These are phyloP conservation scores for Hemistola chrysoprasaria DNA, from an alignment of 2,888 invertebrate species.

Conservation along the genomic window DNA sequence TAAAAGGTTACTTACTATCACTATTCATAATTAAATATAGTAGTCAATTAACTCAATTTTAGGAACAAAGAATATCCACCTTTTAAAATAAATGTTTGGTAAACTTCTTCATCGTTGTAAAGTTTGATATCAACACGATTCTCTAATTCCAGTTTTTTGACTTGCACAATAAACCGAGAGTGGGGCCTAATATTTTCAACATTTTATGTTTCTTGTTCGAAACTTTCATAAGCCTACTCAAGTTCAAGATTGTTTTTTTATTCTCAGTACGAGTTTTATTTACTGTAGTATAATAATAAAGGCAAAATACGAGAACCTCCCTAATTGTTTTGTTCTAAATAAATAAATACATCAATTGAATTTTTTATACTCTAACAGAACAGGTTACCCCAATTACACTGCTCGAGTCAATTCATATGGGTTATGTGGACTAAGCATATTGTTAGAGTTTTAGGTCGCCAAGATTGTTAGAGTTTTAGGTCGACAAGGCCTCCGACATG, in stretches of 20 bases:
- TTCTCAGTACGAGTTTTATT: slow-evolving; percentile 24
- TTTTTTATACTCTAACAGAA: slow-evolving; percentile 22
- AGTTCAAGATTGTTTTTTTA: slow-evolving; percentile 41
- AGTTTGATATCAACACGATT: slow-evolving; percentile 49
- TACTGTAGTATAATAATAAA: too few species aligned
- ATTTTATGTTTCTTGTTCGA: slow-evolving; percentile 51
- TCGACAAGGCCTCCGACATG: too few species aligned
- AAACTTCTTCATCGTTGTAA: slow-evolving; percentile 40
- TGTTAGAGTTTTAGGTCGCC: too few species aligned
- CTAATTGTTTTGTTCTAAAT: too few species aligned
- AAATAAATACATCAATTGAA: too few species aligned
- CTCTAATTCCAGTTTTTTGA: slow-evolving; percentile 52
- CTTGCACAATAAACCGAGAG: slow-evolving; percentile 50
- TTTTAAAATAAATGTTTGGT: slow-evolving; percentile 31
- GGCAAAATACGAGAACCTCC: too few species aligned
- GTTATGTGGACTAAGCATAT: too few species aligned
- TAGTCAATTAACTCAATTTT: slow-evolving; percentile 18
- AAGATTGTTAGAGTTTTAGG: too few species aligned
- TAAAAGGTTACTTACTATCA: slow-evolving; percentile 13
- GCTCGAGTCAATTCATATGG: too few species aligned
- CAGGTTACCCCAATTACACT: too few species aligned
- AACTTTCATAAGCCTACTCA: slow-evolving; percentile 38
- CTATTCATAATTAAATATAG: slow-evolving; percentile 23
- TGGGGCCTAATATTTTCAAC: slow-evolving; percentile 48
- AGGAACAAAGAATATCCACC: slow-evolving; percentile 18